These are phyloP conservation scores for Lontra canadensis DNA, from an alignment of 2,113 vertebrate genomes.

Conservation along the genomic window DNA sequence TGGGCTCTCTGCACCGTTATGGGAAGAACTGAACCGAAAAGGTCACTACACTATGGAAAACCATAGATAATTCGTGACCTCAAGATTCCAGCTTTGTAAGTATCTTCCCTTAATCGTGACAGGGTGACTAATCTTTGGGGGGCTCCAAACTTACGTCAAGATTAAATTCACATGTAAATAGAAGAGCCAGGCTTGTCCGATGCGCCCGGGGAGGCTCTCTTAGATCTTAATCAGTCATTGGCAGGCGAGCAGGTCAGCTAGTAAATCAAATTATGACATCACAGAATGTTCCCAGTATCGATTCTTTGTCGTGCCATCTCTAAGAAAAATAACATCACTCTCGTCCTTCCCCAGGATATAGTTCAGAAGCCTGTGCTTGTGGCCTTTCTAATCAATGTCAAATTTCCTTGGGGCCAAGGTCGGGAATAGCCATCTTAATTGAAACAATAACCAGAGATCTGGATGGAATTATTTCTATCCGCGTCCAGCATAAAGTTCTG, in stretches of 20 bases:
- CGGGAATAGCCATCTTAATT: not conserved
- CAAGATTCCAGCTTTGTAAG: conserved; percentile 57
- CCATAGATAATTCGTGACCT: conserved; percentile 55
- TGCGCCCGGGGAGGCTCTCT: not conserved
- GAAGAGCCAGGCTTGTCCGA: conserved; percentile 49
- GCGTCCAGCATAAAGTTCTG: not conserved
- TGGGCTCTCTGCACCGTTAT: not conserved
- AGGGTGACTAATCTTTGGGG: conserved; percentile 64
- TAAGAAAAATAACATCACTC: conserved; percentile 13
- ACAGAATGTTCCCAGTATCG: not conserved
- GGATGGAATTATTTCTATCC: conserved; percentile 29
- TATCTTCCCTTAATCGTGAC: conserved; percentile 68
- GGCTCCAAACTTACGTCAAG: conserved; percentile 37
- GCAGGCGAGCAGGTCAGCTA: conserved; percentile 9
- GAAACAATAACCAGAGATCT: not conserved
- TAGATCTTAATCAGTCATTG: not conserved
- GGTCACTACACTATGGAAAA: conserved; percentile 57
- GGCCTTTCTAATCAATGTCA: not conserved
- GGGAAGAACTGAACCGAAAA: not conserved
- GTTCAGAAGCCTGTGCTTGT: not conserved
- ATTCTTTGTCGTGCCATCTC: conserved; percentile 5
- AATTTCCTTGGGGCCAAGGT: conserved; percentile 7
- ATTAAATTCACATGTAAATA: conserved; percentile 17
- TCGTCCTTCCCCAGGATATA: not conserved
- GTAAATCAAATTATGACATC: conserved; percentile 40